These are phyloP conservation scores for Sinocyclocheilus anshuiensis DNA, from an alignment of 2,113 vertebrate species.

Conservation along the genomic window DNA sequence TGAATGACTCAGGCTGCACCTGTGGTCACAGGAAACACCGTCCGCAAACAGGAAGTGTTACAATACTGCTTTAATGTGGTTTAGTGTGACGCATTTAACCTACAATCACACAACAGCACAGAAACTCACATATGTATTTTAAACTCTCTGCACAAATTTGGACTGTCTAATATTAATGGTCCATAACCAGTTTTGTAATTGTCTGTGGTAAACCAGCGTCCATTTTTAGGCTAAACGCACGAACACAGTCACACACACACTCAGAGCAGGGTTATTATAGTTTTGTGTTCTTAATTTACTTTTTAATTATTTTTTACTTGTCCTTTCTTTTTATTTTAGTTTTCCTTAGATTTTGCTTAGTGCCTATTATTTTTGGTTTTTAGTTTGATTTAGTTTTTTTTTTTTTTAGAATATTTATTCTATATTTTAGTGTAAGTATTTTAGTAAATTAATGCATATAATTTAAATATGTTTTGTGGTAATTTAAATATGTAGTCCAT, in stretches of 20 bases:
- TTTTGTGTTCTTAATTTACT: not conserved
- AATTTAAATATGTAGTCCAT: no score
- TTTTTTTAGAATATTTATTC: no score
- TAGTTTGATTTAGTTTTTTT: not conserved
- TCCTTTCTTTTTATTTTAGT: not conserved
- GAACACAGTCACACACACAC: not conserved
- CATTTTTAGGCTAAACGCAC: not conserved
- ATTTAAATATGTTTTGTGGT: no score
- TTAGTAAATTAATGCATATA: no score
- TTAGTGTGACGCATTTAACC: not conserved
- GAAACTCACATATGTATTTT: not conserved
- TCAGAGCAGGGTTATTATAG: not conserved
- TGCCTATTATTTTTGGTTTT: not conserved
- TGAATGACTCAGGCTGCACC: constrained; percentile 16
- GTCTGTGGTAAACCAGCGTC: not conserved
- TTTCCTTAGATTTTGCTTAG: not conserved
- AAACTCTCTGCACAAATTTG: not conserved
- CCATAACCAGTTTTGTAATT: not conserved
- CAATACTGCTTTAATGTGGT: not conserved
- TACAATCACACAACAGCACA: not conserved
- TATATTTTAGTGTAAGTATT: no score
- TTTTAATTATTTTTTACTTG: not conserved
- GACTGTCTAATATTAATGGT: not conserved
- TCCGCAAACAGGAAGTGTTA: constrained; percentile 16
- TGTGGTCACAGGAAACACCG: constrained; percentile 20